Conservation (phyloP, 1,140 invertebrate species). For the Hylyphantes graminicola region DNA sequence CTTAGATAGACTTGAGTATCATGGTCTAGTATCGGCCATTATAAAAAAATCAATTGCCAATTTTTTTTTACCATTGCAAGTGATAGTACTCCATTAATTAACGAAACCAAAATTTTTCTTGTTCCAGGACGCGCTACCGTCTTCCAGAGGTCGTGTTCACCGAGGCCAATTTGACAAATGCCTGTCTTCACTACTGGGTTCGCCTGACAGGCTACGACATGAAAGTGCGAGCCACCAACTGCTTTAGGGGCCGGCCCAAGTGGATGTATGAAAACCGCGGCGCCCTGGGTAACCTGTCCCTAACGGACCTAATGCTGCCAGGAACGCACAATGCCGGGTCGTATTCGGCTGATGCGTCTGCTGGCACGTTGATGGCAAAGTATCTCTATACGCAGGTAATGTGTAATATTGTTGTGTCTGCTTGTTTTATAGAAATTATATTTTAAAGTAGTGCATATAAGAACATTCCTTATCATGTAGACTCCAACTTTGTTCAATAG, state of each 20-base stretch:
- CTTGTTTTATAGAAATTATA: too few species aligned
- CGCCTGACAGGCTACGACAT: constrained; percentile 70
- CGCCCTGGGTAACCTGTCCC: constrained; percentile 69
- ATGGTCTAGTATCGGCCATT: too few species aligned
- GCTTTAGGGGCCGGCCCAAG: constrained; percentile 73
- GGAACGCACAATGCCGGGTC: constrained; percentile 79
- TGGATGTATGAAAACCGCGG: constrained; percentile 46
- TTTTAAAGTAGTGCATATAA: too few species aligned
- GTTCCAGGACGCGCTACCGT: constrained; percentile 18
- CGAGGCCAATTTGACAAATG: constrained; percentile 50
- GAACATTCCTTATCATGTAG: too few species aligned
- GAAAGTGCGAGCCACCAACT: constrained; percentile 70
- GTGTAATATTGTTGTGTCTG: too few species aligned
- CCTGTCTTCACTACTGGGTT: constrained; percentile 70
- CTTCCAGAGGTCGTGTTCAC: constrained; percentile 57
- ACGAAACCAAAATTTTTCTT: neutral
- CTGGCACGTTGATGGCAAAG: constrained; percentile 71
- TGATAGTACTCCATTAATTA: too few species aligned
- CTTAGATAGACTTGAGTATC: too few species aligned
- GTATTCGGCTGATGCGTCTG: constrained; percentile 69
- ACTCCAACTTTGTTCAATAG: too few species aligned
- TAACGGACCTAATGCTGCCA: constrained; percentile 75
- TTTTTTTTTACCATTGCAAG: too few species aligned
- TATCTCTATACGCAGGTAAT: constrained; percentile 47
- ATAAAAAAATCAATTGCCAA: too few species aligned